Percentiles rank a stretch among this genome's conserved stretches.
These are phyloP conservation scores for Decapterus maruadsi DNA, from an alignment of 2,797 vertebrate genomes.

Conservation along the genomic window DNA sequence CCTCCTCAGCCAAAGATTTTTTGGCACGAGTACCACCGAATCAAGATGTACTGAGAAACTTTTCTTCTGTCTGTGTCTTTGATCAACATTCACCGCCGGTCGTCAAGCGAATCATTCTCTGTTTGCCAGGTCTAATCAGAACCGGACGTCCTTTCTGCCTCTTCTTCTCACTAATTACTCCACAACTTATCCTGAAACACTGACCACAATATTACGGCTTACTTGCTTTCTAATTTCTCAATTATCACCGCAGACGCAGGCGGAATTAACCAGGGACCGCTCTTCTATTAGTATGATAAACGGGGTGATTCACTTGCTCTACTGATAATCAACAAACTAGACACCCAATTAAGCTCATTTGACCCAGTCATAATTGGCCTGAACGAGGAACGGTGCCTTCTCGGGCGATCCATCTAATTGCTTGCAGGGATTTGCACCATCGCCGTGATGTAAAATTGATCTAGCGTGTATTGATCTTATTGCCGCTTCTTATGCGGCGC, in stretches of 20 bases:
- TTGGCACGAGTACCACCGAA: too few relatives aligned
- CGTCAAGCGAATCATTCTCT: background rate
- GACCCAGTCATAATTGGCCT: constrained; percentile 62
- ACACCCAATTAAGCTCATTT: constrained; percentile 59
- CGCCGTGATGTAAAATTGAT: constrained; percentile 48
- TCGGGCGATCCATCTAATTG: constrained; percentile 27
- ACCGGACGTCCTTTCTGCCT: constrained; percentile 16
- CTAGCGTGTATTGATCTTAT: constrained; percentile 47
- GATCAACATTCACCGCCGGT: background rate
- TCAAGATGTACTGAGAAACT: background rate
- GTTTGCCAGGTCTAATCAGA: constrained; percentile 24
- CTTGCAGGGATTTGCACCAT: constrained; percentile 41
- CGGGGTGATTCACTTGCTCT: constrained; percentile 28
- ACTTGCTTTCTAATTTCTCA: constrained; percentile 59
- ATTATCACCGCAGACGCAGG: constrained; percentile 32
- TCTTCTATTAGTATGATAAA: constrained; percentile 43
- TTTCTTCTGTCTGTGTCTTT: background rate
- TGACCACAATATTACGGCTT: constrained; percentile 3
- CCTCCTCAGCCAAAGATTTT: too few relatives aligned
- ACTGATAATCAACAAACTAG: constrained; percentile 59
- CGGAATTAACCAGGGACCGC: constrained; percentile 39
- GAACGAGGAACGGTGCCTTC: constrained; percentile 33
- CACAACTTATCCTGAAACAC: constrained; percentile 17
- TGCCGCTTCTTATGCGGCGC: background rate
- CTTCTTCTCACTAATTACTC: constrained; percentile 23